These are phyloP conservation scores for Rhinolophus sinicus DNA, from an alignment of 2,113 vertebrate species.

Conservation along the genomic window DNA sequence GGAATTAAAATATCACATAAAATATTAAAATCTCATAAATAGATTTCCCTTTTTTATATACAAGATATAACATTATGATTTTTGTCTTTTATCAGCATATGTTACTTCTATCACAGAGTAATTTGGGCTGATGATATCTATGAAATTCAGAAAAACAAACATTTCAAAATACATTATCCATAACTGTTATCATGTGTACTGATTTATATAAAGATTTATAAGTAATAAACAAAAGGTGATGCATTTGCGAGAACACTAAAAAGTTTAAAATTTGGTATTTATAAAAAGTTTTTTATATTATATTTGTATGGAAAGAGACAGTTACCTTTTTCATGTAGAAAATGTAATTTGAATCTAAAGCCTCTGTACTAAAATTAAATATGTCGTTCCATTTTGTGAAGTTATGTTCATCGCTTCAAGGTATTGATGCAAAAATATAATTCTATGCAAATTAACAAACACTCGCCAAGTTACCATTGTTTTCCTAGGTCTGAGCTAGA, in stretches of 20 bases:
- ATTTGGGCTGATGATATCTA: neutral
- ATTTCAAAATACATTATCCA: neutral
- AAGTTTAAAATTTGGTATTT: constrained; percentile 3
- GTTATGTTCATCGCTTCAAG: neutral
- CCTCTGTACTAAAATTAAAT: neutral
- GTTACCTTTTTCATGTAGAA: constrained; percentile 13
- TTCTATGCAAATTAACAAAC: neutral
- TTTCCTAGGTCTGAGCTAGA: neutral
- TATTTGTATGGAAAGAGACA: neutral
- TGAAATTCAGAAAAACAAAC: neutral
- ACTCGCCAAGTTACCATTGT: neutral
- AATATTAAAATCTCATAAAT: neutral
- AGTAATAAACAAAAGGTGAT: neutral
- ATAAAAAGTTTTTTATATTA: neutral
- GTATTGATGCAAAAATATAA: constrained; percentile 29
- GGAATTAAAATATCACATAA: neutral
- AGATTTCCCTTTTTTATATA: neutral
- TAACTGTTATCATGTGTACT: neutral
- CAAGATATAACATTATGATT: neutral
- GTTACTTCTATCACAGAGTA: neutral
- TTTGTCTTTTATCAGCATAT: neutral
- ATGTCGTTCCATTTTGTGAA: constrained; percentile 2
- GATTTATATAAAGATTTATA: neutral
- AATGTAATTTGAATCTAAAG: neutral
- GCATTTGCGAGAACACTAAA: neutral